phyloP scores from a whole-genome alignment of 1,140 invertebrate species.

The Ruditapes philippinarum region DNA sequence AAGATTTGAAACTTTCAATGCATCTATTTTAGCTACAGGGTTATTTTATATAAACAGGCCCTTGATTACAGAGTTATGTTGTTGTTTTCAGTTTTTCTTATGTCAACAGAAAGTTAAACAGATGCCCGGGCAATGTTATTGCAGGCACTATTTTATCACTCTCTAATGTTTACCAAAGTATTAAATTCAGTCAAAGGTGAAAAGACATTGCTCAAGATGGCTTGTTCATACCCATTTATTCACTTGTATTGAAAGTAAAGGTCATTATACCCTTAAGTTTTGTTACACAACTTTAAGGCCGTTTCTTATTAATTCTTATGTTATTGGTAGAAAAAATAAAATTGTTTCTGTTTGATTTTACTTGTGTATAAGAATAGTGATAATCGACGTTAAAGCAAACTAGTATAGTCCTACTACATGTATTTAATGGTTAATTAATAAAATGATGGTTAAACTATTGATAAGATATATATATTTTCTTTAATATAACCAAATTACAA shows the following conservation, averaged over 20 bases:
- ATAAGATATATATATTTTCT: too few relatives aligned
- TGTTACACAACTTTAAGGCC: neutral
- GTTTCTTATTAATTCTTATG: neutral
- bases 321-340: too few relatives aligned
- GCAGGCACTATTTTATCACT: constrained; percentile 2
- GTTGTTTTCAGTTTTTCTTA: neutral
- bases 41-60: neutral
- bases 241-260: neutral
- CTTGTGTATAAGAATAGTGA: too few relatives aligned
- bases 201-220: neutral
- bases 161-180: neutral
- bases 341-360: too few relatives aligned
- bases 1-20: too few relatives aligned
- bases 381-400: too few relatives aligned
- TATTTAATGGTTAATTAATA: too few relatives aligned
- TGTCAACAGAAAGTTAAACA: too few relatives aligned
- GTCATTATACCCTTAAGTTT: too few relatives aligned
- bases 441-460: too few relatives aligned
- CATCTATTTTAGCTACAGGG: neutral
- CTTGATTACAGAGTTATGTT: constrained; percentile 19
- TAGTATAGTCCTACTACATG: too few relatives aligned
- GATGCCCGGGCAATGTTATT: constrained; percentile 6
- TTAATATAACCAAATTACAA: too few relatives aligned
- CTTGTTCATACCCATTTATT: constrained; percentile 1
- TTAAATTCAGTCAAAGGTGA: neutral